phyloP scores from a whole-genome alignment of 2,113 vertebrate species.

The Podiceps cristatus region DNA sequence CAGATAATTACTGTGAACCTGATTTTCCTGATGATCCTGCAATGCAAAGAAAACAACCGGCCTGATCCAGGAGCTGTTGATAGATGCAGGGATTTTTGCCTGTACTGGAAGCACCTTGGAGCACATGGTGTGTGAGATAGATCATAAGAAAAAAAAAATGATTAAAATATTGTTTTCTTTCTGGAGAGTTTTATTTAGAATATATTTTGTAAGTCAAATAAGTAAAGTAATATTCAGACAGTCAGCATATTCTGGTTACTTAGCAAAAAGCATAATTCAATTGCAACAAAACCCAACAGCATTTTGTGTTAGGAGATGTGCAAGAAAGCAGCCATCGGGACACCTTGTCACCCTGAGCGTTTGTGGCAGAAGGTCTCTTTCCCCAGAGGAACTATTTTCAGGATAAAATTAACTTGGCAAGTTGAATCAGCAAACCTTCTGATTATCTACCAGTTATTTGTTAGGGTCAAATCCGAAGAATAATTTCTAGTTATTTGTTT shows the following conservation, averaged over 20 bases:
- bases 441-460: background rate
- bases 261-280: background rate
- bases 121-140: background rate
- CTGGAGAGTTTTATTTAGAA: background rate
- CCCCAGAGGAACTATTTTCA: background rate
- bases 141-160: background rate
- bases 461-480: background rate
- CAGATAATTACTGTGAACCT: background rate
- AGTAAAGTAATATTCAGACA: background rate
- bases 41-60: background rate
- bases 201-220: background rate
- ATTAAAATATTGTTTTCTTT: background rate
- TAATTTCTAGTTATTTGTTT: background rate
- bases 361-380: background rate
- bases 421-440: background rate
- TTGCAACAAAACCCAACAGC: background rate
- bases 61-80: background rate
- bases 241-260: background rate
- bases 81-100: background rate
- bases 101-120: background rate
- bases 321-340: background rate
- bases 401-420: background rate
- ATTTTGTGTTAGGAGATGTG: background rate
- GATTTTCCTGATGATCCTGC: background rate
- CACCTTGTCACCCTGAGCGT: background rate